phyloP scores from a whole-genome alignment of 2,797 vertebrate genomes.

The Buceros bicornis region DNA sequence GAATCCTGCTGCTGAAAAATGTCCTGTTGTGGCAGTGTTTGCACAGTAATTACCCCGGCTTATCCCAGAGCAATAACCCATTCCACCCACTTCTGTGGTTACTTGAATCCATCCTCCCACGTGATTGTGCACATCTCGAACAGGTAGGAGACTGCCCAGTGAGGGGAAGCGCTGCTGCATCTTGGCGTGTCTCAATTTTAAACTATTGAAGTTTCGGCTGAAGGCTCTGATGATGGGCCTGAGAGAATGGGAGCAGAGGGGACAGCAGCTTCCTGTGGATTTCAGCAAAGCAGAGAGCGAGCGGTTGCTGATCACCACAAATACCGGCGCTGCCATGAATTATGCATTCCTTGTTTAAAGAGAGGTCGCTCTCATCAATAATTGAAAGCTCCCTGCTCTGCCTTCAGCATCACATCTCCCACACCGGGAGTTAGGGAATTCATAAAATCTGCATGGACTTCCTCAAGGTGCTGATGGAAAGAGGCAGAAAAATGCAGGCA shows the following conservation, averaged over 20 bases:
- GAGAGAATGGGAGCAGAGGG: background rate
- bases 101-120: constrained; percentile 11
- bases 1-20: background rate
- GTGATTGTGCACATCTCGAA: background rate
- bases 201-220: background rate
- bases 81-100: constrained; percentile 17
- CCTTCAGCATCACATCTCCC: constrained; percentile 66
- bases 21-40: constrained; percentile 12
- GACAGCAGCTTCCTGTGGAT: constrained; percentile 30
- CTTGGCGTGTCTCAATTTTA: background rate
- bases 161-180: background rate
- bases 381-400: constrained; percentile 71
- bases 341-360: constrained; percentile 77
- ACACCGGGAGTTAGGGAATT: constrained; percentile 37
- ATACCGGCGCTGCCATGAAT: constrained; percentile 64
- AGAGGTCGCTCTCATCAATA: constrained; percentile 77
- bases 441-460: constrained; percentile 73
- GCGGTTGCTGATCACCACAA: constrained; percentile 46
- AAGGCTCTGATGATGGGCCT: constrained; percentile 1
- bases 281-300: constrained; percentile 47
- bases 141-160: background rate
- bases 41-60: constrained; percentile 18
- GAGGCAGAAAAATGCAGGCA: background rate
- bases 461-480: constrained; percentile 35
- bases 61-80: constrained; percentile 39